Base-by-base conservation (phyloP, 2,888 invertebrate species). In the Apomyelois bistriatella region DNA sequence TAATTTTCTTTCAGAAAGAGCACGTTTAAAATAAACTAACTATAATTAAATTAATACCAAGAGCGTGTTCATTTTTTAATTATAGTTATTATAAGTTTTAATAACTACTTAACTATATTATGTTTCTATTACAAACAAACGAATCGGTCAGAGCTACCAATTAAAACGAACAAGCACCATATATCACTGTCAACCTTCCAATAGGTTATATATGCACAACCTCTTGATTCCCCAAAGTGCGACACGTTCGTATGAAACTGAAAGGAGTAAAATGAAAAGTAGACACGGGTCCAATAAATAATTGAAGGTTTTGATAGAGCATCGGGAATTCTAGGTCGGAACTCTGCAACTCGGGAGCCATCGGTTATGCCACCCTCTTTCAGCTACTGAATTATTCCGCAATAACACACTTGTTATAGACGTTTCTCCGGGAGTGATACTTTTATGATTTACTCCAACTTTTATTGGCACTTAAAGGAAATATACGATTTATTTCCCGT, bases 401-500 rank as follows among this genome's bases (percentile, higher is more conserved):
- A 87, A 90, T 90, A 90, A 90, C 88, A 88, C 85, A 88, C 88
- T 87, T 87, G 89, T 89, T 90, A 88, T 86, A 87, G 88, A 89
- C 89, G 76, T 86, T 88, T 87, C 83, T 81, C 77, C 78, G 73
- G 76, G 85, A 87, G 85, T 89, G 88, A 89, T 89, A 89, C 89
- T 88, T 89, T 87, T 90, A 89, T 89, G 89, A 90, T 90, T 90
- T 90, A 89, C 88, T 88, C 74, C 86, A 85, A 89, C 84, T 90
- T 90, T 90, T 90, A 90, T 90, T 90, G 89, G 89, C 87, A 88
- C 89, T 89, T 90, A 90, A 84, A 86, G 86, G 85, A 85, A 87
- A 86, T 88, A 88, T 84, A 85, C 85, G 86, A 89, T 89, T 88
- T 89, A 89, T 89, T 87, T 82, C 75, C 78, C 80, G 86, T 85